Conservation (phyloP, 2,113 vertebrate genomes). For the Grallaria varia region DNA sequence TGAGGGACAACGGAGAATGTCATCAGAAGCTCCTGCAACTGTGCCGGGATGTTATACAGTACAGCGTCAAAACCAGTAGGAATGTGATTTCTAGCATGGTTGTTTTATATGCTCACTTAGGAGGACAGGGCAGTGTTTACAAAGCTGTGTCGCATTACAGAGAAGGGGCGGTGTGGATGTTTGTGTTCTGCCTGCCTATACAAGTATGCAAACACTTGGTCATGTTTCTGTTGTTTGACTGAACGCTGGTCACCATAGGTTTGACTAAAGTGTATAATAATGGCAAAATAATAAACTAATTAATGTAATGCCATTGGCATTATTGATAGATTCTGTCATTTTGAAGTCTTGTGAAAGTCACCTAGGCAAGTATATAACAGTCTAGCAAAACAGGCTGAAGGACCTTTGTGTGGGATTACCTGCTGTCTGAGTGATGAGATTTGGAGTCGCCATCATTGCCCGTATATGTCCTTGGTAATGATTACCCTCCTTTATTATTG, state of each 20-base stretch:
- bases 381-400: not conserved
- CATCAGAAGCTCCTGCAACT: constrained; percentile 77
- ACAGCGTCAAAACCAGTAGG: constrained; percentile 88
- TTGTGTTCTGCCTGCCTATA: not conserved
- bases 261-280: not conserved
- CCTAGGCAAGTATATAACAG: not conserved
- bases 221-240: not conserved
- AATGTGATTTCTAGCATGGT: not conserved
- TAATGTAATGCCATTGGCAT: not conserved
- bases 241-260: not conserved
- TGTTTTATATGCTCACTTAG: not conserved
- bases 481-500: not conserved
- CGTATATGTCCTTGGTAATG: not conserved
- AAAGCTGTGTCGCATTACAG: not conserved
- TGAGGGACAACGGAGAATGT: constrained; percentile 78
- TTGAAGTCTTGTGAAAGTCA: not conserved
- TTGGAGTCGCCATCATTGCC: not conserved
- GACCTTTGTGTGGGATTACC: not conserved
- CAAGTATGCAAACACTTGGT: not conserved
- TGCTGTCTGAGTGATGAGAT: not conserved
- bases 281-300: not conserved
- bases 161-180: not conserved
- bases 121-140: not conserved
- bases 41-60: constrained; percentile 81
- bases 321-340: not conserved